Evolutionary conservation across 35 echinoderm and acorn worm species (phyloP).

Genomic region (Patiria miniata): DNA sequence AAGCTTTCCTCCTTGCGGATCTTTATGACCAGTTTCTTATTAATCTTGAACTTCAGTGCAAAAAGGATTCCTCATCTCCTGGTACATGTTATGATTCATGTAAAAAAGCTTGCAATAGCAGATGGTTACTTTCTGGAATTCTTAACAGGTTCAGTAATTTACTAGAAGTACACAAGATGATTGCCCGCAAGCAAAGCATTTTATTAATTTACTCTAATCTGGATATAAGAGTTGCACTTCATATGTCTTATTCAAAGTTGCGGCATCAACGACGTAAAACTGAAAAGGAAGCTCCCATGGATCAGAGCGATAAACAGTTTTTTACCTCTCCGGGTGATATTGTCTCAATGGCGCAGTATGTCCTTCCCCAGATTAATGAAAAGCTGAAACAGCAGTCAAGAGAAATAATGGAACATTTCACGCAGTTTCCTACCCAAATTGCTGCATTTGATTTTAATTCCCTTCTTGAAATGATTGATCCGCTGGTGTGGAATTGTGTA

Average conservation of each 20-base stretch:
- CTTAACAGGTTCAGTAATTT: neutral
- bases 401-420: neutral
- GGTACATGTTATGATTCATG: no score
- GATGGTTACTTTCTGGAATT: neutral
- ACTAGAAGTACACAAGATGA: neutral
- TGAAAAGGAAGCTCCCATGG: no score
- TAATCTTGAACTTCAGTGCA: neutral
- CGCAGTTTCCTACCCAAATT: neutral
- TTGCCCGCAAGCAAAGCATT: neutral
- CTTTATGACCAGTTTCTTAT: no score
- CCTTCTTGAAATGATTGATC: neutral
- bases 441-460: neutral
- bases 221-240: neutral
- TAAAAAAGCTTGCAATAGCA: neutral
- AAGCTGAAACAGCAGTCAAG: neutral
- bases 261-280: neutral
- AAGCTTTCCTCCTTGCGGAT: no score
- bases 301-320: neutral
- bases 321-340: neutral
- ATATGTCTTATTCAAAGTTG: neutral
- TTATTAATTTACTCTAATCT: neutral
- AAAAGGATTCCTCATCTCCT: neutral
- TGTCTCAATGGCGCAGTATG: no score
- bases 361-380: neutral
- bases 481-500: constrained; percentile 15